Base-by-base conservation (phyloP, 2,113 vertebrate species). In the Embiotoca jacksoni region DNA sequence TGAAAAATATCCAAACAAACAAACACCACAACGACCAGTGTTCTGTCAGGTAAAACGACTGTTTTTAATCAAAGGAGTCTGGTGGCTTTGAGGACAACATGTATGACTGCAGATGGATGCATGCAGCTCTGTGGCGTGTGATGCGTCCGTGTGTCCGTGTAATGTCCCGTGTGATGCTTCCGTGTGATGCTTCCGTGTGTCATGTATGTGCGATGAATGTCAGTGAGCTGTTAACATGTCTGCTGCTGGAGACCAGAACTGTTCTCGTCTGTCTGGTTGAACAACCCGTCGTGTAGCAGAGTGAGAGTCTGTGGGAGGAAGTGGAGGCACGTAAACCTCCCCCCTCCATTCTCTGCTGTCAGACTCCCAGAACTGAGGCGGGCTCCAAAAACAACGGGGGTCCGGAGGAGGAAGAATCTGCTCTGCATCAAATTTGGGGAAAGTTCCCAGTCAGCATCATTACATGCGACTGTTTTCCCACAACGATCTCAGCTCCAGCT, bases 341-440 rank as follows among this genome's bases (percentile, higher is more conserved):
- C 2, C 44, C 23, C 32, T 13, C 54, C 55, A 10, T 46, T 60
- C 54, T 50, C 79, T 47, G 4, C 16, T 16, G 59, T 73, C 80
- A 78, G 66, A 76, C 76, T 84, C 89, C 67, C 83, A 80, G 81
- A 81, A 76, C 78, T 47, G 75, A 75, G 73, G 61, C 73, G 14
- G 67, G 73, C 78, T 80, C 75, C 85, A 84, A 89, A 89, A 90
- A 80, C 82, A 83, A 63, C 83, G 36, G 86, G 86, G 86, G 79
- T 90, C 74, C 72, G 76, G 69, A 88, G 86, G 36, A 4, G 58
- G 64, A 81, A 82, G 72, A 88, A 89, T 90, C 88, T 89, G 84
- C 88, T 81, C 56, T 0, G 37, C 78, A 83, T 91, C 87, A 82
- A 6, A 32, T 73, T 74, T 3, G 5, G 76, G 84, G 84, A 85